Conservation (phyloP, 2,888 invertebrate species). For the Tipula vernalis region DNA sequence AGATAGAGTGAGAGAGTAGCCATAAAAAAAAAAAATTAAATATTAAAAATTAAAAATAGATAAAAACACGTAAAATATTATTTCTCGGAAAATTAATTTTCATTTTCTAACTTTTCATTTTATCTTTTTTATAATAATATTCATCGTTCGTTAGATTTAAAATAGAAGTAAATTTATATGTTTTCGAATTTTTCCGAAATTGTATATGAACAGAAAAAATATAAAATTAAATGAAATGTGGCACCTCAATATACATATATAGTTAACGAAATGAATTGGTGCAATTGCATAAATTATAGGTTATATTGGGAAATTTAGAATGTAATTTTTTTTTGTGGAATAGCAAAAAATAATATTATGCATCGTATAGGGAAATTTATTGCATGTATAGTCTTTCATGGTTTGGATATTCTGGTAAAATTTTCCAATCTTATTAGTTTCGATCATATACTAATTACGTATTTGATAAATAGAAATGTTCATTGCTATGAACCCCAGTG, state of each 20-base stretch:
- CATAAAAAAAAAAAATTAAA: background rate
- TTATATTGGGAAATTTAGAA: background rate
- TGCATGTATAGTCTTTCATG: background rate
- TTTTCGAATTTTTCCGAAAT: background rate
- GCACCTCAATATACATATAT: background rate
- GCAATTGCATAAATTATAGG: background rate
- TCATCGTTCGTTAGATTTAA: background rate
- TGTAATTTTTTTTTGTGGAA: too few species aligned
- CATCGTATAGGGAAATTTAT: background rate
- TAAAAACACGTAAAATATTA: background rate
- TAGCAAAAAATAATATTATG: background rate
- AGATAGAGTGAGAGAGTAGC: background rate
- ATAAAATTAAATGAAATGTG: background rate
- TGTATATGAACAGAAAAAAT: background rate
- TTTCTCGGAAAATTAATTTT: background rate
- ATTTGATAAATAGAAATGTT: too few species aligned
- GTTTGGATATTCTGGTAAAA: background rate
- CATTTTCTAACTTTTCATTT: background rate
- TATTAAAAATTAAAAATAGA: background rate
- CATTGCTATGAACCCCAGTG: too few species aligned
- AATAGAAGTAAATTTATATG: background rate
- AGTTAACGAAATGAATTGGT: background rate
- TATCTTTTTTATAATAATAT: background rate
- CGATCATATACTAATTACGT: too few species aligned
- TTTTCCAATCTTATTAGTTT: too few species aligned